phyloP scores from a whole-genome alignment of 2,888 invertebrate species.

The Hirtodrosophila confusa region DNA sequence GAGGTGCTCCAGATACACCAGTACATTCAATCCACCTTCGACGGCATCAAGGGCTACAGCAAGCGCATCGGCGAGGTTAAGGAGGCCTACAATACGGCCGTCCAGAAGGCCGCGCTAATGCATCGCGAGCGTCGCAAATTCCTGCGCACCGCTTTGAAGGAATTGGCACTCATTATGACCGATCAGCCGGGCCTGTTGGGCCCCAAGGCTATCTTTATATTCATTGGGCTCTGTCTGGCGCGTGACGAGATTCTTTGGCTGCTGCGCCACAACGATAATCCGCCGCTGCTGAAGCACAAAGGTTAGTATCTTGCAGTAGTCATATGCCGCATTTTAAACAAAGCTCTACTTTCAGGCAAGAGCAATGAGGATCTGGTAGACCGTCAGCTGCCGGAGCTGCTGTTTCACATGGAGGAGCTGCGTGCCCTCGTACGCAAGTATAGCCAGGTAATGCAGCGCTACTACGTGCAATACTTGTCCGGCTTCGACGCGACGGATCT shows the following conservation, averaged over 20 bases:
- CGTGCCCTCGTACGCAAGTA: slow-evolving; percentile 97
- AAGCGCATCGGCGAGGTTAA: slow-evolving; percentile 98
- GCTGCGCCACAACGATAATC: slow-evolving; percentile 97
- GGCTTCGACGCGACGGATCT: slow-evolving; percentile 97
- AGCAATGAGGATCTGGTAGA: slow-evolving; percentile 97
- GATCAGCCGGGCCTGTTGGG: slow-evolving; percentile 98
- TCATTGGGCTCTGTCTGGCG: slow-evolving; percentile 97
- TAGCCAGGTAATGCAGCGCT: slow-evolving; percentile 97
- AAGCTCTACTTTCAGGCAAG: slow-evolving; percentile 64
- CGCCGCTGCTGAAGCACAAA: slow-evolving; percentile 93
- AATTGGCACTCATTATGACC: slow-evolving; percentile 96
- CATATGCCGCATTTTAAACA: background rate
- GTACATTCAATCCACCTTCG: slow-evolving; percentile 96
- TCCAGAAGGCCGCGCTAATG: slow-evolving; percentile 94
- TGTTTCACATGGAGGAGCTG: slow-evolving; percentile 99
- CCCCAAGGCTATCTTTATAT: slow-evolving; percentile 97
- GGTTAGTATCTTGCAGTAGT: slow-evolving; percentile 81
- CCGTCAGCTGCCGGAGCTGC: slow-evolving; percentile 96
- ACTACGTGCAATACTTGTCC: slow-evolving; percentile 98
- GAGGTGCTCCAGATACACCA: slow-evolving; percentile 98
- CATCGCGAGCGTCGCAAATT: slow-evolving; percentile 98
- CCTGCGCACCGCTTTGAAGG: slow-evolving; percentile 96
- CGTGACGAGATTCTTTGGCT: slow-evolving; percentile 99
- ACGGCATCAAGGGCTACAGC: slow-evolving; percentile 96
- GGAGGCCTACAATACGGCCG: slow-evolving; percentile 95